Evolutionary conservation across 2,888 invertebrate species (phyloP).

Genomic region (Caenorhabditis drosophilae): DNA sequence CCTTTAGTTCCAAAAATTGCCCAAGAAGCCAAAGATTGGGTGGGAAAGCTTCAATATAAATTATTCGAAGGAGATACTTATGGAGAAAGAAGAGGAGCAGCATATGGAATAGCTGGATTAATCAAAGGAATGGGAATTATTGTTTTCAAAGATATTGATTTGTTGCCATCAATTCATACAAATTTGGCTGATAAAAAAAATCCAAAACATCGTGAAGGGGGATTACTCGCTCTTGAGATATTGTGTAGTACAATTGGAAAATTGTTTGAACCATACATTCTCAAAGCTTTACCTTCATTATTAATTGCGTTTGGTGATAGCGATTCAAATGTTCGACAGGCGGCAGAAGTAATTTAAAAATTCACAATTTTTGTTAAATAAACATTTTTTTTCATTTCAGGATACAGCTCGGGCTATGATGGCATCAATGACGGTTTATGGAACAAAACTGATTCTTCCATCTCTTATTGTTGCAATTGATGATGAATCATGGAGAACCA

Average conservation of each 20-base stretch:
- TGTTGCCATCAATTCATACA: constrained; percentile 82
- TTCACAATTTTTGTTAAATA: too few species aligned
- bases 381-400: too few species aligned
- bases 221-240: constrained; percentile 96
- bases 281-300: constrained; percentile 87
- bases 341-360: too few species aligned
- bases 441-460: constrained; percentile 94
- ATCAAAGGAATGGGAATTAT: constrained; percentile 96
- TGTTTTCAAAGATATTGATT: constrained; percentile 87
- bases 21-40: constrained; percentile 86
- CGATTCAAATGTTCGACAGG: constrained; percentile 86
- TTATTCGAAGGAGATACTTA: constrained; percentile 89
- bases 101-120: constrained; percentile 85
- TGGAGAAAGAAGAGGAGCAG: constrained; percentile 91
- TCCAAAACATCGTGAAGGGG: constrained; percentile 86
- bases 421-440: constrained; percentile 91
- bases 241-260: constrained; percentile 84
- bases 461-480: constrained; percentile 88
- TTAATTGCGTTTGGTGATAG: constrained; percentile 93
- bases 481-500: constrained; percentile 98
- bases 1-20: constrained; percentile 89
- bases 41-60: constrained; percentile 84
- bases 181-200: constrained; percentile 93
- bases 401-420: constrained; percentile 76
- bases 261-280: constrained; percentile 97